These are phyloP conservation scores for Cephalopachus bancanus DNA, from an alignment of 2,797 vertebrate species.

Conservation along the genomic window DNA sequence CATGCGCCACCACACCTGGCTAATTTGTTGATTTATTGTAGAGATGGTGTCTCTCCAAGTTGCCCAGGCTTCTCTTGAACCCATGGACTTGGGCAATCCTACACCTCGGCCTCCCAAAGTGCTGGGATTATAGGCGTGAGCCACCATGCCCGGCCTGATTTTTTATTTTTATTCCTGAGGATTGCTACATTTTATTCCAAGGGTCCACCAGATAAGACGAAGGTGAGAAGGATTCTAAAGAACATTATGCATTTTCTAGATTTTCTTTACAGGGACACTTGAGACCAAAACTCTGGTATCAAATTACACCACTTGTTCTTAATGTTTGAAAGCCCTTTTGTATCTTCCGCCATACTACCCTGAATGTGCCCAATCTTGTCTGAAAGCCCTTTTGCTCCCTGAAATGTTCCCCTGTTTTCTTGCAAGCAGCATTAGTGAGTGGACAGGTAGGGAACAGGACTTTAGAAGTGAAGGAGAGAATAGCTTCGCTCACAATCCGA, in stretches of 20 bases:
- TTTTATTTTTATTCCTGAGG: background rate
- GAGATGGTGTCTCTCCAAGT: no score
- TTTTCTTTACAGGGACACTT: background rate
- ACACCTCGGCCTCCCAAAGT: no score
- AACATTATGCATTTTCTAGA: background rate
- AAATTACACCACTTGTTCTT: constrained; percentile 1
- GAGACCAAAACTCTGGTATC: background rate
- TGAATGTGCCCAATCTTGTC: background rate
- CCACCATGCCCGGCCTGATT: no score
- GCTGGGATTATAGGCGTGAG: no score
- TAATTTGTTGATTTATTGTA: no score
- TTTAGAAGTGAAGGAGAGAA: rapidly evolving
- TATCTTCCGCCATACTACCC: background rate
- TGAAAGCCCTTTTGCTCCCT: background rate
- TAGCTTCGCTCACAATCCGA: rapidly evolving
- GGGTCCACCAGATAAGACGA: background rate
- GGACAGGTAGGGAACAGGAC: background rate
- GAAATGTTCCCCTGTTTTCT: background rate
- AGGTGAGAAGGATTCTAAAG: background rate
- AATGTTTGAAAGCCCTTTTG: background rate
- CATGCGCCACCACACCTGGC: no score
- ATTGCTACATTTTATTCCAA: background rate
- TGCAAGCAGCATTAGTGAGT: background rate
- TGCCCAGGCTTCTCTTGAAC: no score
- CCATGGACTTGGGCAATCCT: no score